Conservation (phyloP, 2,113 vertebrate genomes). For the Oreochromis aureus region DNA sequence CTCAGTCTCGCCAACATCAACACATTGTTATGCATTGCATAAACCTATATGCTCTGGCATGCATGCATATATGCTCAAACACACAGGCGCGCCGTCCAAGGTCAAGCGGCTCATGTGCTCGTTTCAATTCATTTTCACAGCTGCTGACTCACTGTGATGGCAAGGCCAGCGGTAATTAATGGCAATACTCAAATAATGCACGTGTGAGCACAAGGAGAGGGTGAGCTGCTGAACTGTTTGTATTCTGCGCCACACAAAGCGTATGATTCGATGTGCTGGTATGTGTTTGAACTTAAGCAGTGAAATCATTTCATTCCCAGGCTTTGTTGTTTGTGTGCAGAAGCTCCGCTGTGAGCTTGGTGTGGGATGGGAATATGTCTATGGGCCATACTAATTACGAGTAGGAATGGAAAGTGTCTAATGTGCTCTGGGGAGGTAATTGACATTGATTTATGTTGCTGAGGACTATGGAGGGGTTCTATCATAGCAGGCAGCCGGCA, state of each 20-base stretch:
- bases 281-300: constrained; percentile 29
- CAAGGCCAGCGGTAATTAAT: constrained; percentile 54
- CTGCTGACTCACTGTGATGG: constrained; percentile 28
- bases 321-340: constrained; percentile 49
- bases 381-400: constrained; percentile 66
- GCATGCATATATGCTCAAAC: neutral
- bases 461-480: constrained; percentile 63
- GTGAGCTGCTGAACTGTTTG: constrained; percentile 1
- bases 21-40: constrained; percentile 36
- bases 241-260: constrained; percentile 22
- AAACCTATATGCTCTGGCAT: neutral
- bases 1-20: constrained; percentile 24
- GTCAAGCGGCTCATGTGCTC: constrained; percentile 39
- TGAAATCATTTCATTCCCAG: constrained; percentile 11
- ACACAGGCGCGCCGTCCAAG: constrained; percentile 14
- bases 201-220: neutral
- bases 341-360: constrained; percentile 24
- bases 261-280: constrained; percentile 18
- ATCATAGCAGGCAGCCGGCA: constrained; percentile 68
- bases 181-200: constrained; percentile 31
- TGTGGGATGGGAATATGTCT: constrained; percentile 63
- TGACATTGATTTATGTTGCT: constrained; percentile 74
- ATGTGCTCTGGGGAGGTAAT: constrained; percentile 72
- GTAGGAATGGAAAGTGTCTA: constrained; percentile 65
- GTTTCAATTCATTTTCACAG: constrained; percentile 46